Percentiles rank a stretch among this genome's conserved stretches.
phyloP scores from a whole-genome alignment of 2,113 vertebrate genomes.

The Notothenia rossii region DNA sequence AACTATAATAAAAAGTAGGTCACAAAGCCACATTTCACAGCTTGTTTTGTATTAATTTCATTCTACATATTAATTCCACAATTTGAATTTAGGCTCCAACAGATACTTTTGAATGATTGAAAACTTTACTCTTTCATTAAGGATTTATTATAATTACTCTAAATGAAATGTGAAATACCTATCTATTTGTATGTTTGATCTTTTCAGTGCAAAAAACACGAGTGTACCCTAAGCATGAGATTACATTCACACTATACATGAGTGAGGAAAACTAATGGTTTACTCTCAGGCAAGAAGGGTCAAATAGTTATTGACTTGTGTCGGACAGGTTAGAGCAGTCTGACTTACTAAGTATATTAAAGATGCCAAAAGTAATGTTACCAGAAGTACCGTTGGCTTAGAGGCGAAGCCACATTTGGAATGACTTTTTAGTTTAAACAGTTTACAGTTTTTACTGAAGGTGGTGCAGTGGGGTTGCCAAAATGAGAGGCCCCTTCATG shows the following conservation, averaged over 20 bases:
- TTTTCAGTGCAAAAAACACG: too few species aligned
- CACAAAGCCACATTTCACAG: not conserved
- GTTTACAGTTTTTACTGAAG: too few species aligned
- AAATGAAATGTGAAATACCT: not conserved
- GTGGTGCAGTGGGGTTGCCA: too few species aligned
- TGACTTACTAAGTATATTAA: not conserved
- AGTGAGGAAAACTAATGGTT: too few species aligned
- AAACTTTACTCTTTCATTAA: not conserved
- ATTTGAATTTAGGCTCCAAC: not conserved
- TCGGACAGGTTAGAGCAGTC: not conserved
- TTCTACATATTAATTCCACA: not conserved
- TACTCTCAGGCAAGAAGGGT: too few species aligned
- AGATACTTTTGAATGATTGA: not conserved
- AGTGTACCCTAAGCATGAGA: too few species aligned
- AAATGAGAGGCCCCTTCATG: too few species aligned
- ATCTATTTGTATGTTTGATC: too few species aligned
- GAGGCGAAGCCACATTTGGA: not conserved
- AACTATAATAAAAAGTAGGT: slow-evolving; percentile 1
- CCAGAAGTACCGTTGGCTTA: too few species aligned
- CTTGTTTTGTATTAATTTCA: not conserved
- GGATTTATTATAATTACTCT: not conserved
- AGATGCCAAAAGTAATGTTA: not conserved
- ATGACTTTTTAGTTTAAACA: not conserved
- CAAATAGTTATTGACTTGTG: too few species aligned
- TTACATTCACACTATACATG: too few species aligned